Conservation (phyloP, 2,113 vertebrate species). For the Thunnus thynnus region DNA sequence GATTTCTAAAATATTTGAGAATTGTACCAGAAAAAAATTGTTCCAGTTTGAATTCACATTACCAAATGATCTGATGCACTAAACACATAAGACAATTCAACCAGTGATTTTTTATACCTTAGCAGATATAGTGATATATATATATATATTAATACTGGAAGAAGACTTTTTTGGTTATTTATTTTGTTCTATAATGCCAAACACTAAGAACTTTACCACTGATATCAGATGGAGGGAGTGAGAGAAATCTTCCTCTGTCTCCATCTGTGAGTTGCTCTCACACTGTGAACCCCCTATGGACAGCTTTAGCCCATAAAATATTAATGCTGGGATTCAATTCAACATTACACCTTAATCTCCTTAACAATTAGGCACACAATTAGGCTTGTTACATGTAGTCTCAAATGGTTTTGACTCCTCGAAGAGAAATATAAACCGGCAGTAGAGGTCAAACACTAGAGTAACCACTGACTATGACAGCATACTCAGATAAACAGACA, state of each 20-base stretch:
- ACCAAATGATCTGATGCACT: neutral
- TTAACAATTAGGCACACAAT: conserved; percentile 76
- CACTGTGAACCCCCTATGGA: conserved; percentile 82
- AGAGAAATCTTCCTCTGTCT: conserved; percentile 65
- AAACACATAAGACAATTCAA: neutral
- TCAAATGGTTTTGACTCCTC: conserved; percentile 41
- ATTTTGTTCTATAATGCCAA: neutral
- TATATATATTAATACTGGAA: neutral
- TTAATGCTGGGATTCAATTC: conserved; percentile 84
- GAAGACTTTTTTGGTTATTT: neutral
- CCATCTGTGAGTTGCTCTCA: conserved; percentile 79
- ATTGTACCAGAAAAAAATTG: neutral
- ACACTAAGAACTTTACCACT: conserved; percentile 7
- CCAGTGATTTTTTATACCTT: neutral
- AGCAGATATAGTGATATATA: neutral
- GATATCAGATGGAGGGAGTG: conserved; percentile 30
- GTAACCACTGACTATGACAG: conserved; percentile 1
- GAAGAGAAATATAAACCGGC: conserved; percentile 44
- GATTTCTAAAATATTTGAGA: neutral
- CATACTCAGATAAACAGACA: neutral
- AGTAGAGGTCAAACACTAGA: conserved; percentile 7
- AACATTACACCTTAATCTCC: conserved; percentile 77
- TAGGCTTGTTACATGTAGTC: conserved; percentile 51
- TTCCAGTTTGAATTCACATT: neutral
- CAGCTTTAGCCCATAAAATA: conserved; percentile 84